Conservation (phyloP, 2,113 vertebrate genomes). For the Tachycineta bicolor region DNA sequence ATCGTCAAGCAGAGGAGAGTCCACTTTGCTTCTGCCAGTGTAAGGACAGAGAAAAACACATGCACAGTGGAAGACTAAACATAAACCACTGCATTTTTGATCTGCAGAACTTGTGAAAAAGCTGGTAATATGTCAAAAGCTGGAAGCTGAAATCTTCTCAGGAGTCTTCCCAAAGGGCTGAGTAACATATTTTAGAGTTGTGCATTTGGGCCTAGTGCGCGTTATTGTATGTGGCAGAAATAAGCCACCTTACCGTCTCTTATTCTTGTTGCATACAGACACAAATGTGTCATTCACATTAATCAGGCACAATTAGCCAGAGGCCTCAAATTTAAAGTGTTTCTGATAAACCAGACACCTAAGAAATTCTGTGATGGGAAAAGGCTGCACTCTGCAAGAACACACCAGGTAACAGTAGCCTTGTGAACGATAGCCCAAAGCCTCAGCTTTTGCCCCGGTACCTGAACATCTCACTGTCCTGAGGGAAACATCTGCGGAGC, state of each 20-base stretch:
- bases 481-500: constrained; percentile 68
- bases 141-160: neutral
- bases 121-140: neutral
- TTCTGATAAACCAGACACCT: constrained; percentile 53
- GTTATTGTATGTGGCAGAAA: neutral
- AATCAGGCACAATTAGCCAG: constrained; percentile 34
- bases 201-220: neutral
- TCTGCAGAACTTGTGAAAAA: neutral
- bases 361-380: constrained; percentile 60
- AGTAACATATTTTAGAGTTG: neutral
- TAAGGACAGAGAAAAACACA: neutral
- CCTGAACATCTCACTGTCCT: constrained; percentile 62
- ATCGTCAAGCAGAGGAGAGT: neutral
- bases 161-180: neutral
- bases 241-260: neutral
- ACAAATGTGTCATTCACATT: constrained; percentile 33
- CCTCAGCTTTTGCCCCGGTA: constrained; percentile 43
- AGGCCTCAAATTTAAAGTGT: constrained; percentile 26
- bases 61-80: neutral
- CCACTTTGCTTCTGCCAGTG: neutral
- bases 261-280: constrained; percentile 21
- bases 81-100: neutral
- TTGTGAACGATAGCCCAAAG: constrained; percentile 51
- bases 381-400: constrained; percentile 46
- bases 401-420: constrained; percentile 55